These are phyloP conservation scores for Mythimna albipuncta DNA, from an alignment of 2,888 invertebrate genomes.

Conservation along the genomic window DNA sequence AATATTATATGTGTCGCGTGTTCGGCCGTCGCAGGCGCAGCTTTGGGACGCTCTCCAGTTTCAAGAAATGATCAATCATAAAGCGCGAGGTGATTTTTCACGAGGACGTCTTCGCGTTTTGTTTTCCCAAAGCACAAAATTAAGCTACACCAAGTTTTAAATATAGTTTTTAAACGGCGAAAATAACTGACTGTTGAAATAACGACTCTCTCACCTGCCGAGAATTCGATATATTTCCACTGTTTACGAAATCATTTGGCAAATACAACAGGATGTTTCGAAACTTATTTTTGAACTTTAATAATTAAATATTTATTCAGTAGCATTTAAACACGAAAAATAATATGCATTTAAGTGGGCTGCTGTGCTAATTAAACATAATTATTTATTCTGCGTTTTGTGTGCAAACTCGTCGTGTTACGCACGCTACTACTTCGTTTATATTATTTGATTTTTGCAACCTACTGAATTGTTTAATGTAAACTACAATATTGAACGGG, in stretches of 20 bases:
- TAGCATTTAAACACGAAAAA: slow-evolving; percentile 23
- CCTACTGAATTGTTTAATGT: background rate
- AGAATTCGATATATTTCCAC: slow-evolving; percentile 69
- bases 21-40: slow-evolving; percentile 46
- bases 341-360: slow-evolving; percentile 31
- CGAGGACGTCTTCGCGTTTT: slow-evolving; percentile 80
- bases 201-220: slow-evolving; percentile 81
- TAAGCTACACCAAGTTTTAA: slow-evolving; percentile 77
- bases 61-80: slow-evolving; percentile 90
- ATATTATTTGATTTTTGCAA: background rate
- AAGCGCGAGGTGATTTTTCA: slow-evolving; percentile 88
- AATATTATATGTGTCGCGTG: slow-evolving; percentile 70
- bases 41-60: slow-evolving; percentile 74
- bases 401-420: background rate
- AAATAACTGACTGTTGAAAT: slow-evolving; percentile 84
- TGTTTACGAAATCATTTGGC: slow-evolving; percentile 68
- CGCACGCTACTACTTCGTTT: background rate
- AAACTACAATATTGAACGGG: background rate
- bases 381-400: slow-evolving; percentile 19
- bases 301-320: slow-evolving; percentile 48
- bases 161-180: slow-evolving; percentile 80
- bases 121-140: slow-evolving; percentile 87
- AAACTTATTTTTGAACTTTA: slow-evolving; percentile 53
- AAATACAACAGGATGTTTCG: slow-evolving; percentile 60
- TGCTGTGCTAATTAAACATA: slow-evolving; percentile 37